Conservation (phyloP, 2,797 vertebrate species). For the Sebastolobus alascanus region DNA sequence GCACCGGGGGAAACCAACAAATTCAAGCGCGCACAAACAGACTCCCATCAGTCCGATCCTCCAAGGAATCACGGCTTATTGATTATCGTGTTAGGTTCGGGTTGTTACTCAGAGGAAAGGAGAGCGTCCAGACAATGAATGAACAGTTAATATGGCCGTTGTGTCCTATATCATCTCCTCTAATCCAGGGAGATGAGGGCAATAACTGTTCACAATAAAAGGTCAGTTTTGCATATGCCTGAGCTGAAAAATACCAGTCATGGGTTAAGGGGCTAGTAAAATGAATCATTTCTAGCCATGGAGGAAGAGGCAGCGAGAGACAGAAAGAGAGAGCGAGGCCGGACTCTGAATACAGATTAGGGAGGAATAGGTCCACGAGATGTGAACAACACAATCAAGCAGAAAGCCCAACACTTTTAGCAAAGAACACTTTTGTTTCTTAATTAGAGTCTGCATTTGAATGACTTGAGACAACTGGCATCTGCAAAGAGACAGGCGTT, state of each 20-base stretch:
- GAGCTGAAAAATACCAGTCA: constrained; percentile 42
- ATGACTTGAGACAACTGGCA: constrained; percentile 52
- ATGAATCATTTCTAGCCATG: constrained; percentile 42
- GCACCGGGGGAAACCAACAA: constrained; percentile 25
- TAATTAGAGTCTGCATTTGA: constrained; percentile 64
- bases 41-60: constrained; percentile 43
- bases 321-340: constrained; percentile 9
- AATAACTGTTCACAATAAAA: constrained; percentile 50
- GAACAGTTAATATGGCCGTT: constrained; percentile 27
- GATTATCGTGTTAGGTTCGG: constrained; percentile 45
- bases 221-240: constrained; percentile 47
- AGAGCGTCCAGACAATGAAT: constrained; percentile 17
- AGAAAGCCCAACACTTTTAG: constrained; percentile 52
- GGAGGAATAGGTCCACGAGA: constrained; percentile 43
- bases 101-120: constrained; percentile 21
- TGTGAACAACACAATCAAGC: constrained; percentile 63
- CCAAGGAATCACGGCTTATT: constrained; percentile 44
- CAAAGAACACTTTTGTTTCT: constrained; percentile 59
- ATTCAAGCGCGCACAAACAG: constrained; percentile 47
- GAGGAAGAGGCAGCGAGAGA: constrained; percentile 21
- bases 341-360: constrained; percentile 70
- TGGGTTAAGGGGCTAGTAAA: constrained; percentile 39
- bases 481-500: constrained; percentile 48
- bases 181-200: constrained; percentile 46
- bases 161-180: constrained; percentile 36